Evolutionary conservation across 2,113 vertebrate genomes (phyloP), one percentile per base, ranked within the genome.

Genomic region (Elanoides forficatus): DNA sequence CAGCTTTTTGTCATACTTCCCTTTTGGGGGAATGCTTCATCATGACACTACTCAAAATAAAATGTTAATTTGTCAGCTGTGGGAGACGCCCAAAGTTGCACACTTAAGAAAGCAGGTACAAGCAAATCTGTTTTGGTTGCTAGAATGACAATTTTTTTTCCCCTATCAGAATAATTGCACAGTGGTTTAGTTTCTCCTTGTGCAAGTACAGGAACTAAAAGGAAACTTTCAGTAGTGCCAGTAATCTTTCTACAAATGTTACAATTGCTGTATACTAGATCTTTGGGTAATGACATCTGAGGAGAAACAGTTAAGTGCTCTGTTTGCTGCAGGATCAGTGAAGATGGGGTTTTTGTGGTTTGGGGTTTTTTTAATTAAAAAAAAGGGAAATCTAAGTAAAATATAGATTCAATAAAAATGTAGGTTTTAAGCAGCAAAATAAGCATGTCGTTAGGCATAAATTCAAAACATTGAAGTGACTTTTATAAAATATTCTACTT

Each of bases 1-100:
- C 76, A 91, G 83, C 83, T 92, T 81, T 72, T 58, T 65, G 83
- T 78, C 86, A 43, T 27, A 4, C 43, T 97, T 97, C 92, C 90
- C 71, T 60, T 83, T 55, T 29, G 40, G 71, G 42, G 48, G 47
- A 63, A 43, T 81, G 72, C 94, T 93, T 89, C 83, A 71, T 75
- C 85, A 38, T 36, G 45, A 26, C 50, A 22, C 42, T 42, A 15
- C 47, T 45, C 81, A 13, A 32, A 13, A 26, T n/a, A 22, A 38
- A 55, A 25, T 1, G 4, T 22, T 42, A 2, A 13, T 62, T 85
- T 53, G 29, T 56, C 75, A 55, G 36, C 56, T 82, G 75, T 26
- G 52, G 67, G 86, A 76, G 53, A 36, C 18, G 0, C 86, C 90
- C 83, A 21, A 9, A 36, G 15, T 89, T 58, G 74, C 59, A 2